Evolutionary conservation across 2,113 vertebrate species (phyloP).

Genomic region (Podiceps cristatus): DNA sequence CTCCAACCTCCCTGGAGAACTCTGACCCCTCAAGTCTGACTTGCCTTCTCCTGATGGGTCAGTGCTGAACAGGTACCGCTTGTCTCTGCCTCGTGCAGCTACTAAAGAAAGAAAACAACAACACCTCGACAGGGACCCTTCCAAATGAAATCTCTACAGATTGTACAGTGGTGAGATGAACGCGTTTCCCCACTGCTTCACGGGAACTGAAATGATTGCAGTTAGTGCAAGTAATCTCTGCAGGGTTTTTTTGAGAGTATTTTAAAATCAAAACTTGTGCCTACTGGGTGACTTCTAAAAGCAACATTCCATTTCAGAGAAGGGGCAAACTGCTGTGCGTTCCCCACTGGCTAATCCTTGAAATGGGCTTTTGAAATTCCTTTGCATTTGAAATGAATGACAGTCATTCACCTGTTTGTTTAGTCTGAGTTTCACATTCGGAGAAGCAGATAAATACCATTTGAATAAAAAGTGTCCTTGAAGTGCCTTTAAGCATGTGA

Average conservation of each 20-base stretch:
- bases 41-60: neutral
- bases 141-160: conserved; percentile 16
- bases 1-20: neutral
- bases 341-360: conserved; percentile 30
- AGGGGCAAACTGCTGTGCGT: conserved; percentile 10
- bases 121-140: neutral
- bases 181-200: neutral
- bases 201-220: conserved; percentile 32
- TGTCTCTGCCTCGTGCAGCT: neutral
- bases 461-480: neutral
- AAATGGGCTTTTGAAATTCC: conserved; percentile 38
- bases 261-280: conserved; percentile 43
- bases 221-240: neutral
- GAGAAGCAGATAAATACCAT: neutral
- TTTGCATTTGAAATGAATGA: conserved; percentile 30
- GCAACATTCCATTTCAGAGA: conserved; percentile 20
- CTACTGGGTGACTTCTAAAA: conserved; percentile 18
- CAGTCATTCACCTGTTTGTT: conserved; percentile 2
- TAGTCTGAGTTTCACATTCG: conserved; percentile 19
- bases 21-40: neutral
- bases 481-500: neutral
- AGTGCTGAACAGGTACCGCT: neutral
- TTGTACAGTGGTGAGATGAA: neutral
- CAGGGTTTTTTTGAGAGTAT: neutral
- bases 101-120: neutral